Base-by-base conservation (phyloP, 2,888 invertebrate genomes). In the Craniophora ligustri region DNA sequence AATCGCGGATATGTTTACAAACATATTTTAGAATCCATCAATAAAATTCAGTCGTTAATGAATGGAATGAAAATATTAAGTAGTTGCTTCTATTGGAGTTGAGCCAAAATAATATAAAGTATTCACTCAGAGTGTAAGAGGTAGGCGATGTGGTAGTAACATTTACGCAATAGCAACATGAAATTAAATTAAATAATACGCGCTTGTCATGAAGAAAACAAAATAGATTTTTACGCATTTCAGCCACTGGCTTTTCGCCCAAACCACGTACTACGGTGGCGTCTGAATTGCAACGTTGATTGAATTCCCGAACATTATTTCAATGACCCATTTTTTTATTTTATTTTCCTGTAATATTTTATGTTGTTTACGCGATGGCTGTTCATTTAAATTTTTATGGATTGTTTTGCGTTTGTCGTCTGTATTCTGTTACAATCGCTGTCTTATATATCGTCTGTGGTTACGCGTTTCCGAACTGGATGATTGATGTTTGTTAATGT, bases 181-280 rank as follows among this genome's bases (percentile, higher is more conserved):
- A 67, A 72, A 75, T 75, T 61, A 67, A 72, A 75, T 75, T 61
- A 75, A 70, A 75, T 75, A 72, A 74, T 75, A 63, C 34, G 42
- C 35, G 39, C 11, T 16, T 47, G 54, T 53, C 56, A 50, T 34
- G 51, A 42, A 53, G 34, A 58, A 65, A 67, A 75, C 65, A 62
- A 66, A 67, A 66, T 67, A 45, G 59, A 49, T 63, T 50, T 62
- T 67, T 67, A 55, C 42, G 68, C 49, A 48, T 61, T 65, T 64
- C 44, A 48, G 55, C 8, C 50, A 59, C 63, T 73, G 75, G 73
- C 75, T 28, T 48, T 16, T n/a, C 44, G 72, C 73, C 73, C 66
- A 57, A 58, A 68, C 62, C 49, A 51, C 59, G 46, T 45, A n/a
- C n/a, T n/a, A 45, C 41, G 45, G 60, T 66, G 75, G 59, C 54